Percentiles rank a stretch among this genome's conserved stretches.
Conservation (phyloP, 1,140 invertebrate species). For the Drosophila lowei region DNA sequence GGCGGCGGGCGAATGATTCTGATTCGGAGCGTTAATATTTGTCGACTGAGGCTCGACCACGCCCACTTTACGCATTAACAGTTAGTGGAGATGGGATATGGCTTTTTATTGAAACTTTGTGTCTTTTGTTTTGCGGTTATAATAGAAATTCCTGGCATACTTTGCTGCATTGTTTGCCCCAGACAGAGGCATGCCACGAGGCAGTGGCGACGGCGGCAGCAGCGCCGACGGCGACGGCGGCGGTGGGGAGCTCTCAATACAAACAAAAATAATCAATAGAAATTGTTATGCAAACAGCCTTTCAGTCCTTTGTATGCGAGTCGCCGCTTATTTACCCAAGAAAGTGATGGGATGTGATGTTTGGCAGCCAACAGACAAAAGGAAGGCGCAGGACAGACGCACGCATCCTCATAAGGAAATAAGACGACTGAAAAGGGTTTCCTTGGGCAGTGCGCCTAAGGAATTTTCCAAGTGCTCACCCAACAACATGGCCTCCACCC, state of each 20-base stretch:
- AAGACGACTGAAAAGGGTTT: conserved; percentile 21
- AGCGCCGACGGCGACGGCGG: neutral
- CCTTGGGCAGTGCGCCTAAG: neutral
- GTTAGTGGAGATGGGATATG: conserved; percentile 5
- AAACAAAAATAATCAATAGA: conserved; percentile 77
- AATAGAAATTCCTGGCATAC: conserved; percentile 62
- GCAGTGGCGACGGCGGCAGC: neutral
- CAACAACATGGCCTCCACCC: conserved; percentile 1
- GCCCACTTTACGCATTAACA: conserved; percentile 35
- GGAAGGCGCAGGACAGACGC: conserved; percentile 1
- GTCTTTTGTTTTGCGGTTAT: conserved; percentile 58
- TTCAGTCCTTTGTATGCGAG: conserved; percentile 56
- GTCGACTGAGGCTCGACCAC: neutral
- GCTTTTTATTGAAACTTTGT: conserved; percentile 51
- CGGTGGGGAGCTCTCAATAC: conserved; percentile 32
- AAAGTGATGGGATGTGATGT: conserved; percentile 68
- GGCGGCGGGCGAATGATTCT: neutral
- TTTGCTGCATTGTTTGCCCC: conserved; percentile 51
- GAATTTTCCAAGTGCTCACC: no score
- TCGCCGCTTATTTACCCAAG: conserved; percentile 60
- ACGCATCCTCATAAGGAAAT: conserved; percentile 3
- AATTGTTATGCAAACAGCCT: conserved; percentile 74
- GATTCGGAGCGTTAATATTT: conserved; percentile 20
- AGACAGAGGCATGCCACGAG: neutral
- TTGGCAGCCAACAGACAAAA: conserved; percentile 17